These are phyloP conservation scores for Neelides sp. DNA, from an alignment of 1,140 invertebrate genomes.

Conservation along the genomic window DNA sequence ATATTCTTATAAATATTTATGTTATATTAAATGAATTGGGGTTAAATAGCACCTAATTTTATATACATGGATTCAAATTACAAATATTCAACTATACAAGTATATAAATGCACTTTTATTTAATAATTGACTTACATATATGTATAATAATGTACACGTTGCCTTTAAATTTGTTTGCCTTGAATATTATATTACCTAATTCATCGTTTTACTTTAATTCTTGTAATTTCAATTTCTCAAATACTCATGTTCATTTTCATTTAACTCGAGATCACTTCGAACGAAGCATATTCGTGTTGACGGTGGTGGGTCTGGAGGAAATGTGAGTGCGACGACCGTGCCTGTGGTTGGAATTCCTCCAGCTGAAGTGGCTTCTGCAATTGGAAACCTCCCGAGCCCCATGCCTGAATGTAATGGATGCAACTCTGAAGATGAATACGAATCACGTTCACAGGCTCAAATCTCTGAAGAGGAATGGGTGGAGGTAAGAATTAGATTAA, in stretches of 20 bases:
- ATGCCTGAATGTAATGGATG: slow-evolving; percentile 43
- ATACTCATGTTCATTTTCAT: neutral
- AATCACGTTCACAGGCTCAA: slow-evolving; percentile 40
- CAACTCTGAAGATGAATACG: slow-evolving; percentile 66
- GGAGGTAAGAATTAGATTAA: slow-evolving; percentile 37
- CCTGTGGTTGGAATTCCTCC: slow-evolving; percentile 32
- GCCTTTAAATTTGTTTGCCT: no score
- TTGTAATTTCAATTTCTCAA: neutral
- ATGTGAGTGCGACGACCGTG: no score
- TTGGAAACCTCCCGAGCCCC: slow-evolving; percentile 28
- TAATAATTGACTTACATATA: no score
- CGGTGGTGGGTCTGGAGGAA: slow-evolving; percentile 17
- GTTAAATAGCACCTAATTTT: no score
- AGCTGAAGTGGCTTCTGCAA: slow-evolving; percentile 38
- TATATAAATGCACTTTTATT: no score
- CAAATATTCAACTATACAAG: no score
- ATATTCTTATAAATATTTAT: no score
- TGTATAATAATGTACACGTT: no score
- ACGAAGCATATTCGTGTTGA: slow-evolving; percentile 27
- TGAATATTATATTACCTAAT: no score
- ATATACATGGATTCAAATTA: no score
- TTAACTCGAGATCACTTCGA: neutral
- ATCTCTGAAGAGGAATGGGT: slow-evolving; percentile 48
- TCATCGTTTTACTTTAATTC: slow-evolving; percentile 9
- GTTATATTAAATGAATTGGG: no score